Percentiles rank a stretch among this genome's conserved stretches.
These are phyloP conservation scores for Coenonympha glycerion DNA, from an alignment of 2,888 invertebrate species.

Conservation along the genomic window DNA sequence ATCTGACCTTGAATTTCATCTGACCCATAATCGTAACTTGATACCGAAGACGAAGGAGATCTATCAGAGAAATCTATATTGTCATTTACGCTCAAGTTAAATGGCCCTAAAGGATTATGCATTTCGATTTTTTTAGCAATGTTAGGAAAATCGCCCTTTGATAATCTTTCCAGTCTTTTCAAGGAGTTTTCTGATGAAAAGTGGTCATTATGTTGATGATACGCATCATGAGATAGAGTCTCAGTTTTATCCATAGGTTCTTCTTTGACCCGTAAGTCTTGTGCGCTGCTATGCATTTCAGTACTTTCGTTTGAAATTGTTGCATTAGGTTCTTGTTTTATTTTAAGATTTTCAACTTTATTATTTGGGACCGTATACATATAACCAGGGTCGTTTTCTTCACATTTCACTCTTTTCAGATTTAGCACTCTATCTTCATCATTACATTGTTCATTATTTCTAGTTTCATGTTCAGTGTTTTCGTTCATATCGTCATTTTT, in stretches of 20 bases:
- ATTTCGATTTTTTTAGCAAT: slow-evolving; percentile 48
- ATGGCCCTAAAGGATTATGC: slow-evolving; percentile 45
- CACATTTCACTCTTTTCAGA: slow-evolving; percentile 59
- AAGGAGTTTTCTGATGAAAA: slow-evolving; percentile 80
- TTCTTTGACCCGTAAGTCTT: slow-evolving; percentile 61
- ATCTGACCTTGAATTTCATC: slow-evolving; percentile 80
- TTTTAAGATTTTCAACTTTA: slow-evolving; percentile 41
- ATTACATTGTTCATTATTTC: slow-evolving; percentile 37
- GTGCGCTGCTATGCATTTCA: slow-evolving; percentile 43
- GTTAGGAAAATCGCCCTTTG: slow-evolving; percentile 83
- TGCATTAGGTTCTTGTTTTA: slow-evolving; percentile 45
- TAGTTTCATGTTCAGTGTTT: slow-evolving; percentile 36
- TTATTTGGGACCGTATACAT: slow-evolving; percentile 28
- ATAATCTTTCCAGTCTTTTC: slow-evolving; percentile 85
- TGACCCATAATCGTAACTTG: slow-evolving; percentile 74
- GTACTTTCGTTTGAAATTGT: slow-evolving; percentile 47
- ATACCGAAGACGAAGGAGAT: slow-evolving; percentile 78
- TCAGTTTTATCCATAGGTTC: slow-evolving; percentile 56
- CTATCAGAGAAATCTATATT: slow-evolving; percentile 67
- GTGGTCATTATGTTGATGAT: slow-evolving; percentile 36
- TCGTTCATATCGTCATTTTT: slow-evolving; percentile 60
- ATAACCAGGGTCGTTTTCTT: slow-evolving; percentile 34
- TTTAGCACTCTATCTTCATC: slow-evolving; percentile 51
- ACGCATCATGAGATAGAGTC: slow-evolving; percentile 39
- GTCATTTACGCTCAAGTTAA: slow-evolving; percentile 58